Conservation (phyloP, 1,140 invertebrate genomes). For the Pogonus chalceus region DNA sequence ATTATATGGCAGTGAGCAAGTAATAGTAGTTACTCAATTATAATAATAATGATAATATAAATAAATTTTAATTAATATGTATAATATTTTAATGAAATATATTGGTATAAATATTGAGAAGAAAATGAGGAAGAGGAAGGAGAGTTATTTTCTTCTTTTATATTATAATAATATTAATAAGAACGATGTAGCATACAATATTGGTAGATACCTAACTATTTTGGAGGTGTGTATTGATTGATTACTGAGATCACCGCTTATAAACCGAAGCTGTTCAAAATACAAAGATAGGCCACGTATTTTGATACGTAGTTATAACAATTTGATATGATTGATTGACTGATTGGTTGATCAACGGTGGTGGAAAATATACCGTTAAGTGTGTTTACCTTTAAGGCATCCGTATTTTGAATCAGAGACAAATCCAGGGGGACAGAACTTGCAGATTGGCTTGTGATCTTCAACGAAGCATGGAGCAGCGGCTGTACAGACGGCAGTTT, state of each 20-base stretch:
- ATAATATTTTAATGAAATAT: background rate
- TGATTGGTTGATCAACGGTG: background rate
- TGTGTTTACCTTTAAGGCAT: conserved; percentile 85
- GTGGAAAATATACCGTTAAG: conserved; percentile 20
- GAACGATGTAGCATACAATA: background rate
- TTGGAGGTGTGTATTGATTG: too few relatives aligned
- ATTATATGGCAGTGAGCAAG: background rate
- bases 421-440: conserved; percentile 87
- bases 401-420: conserved; percentile 78
- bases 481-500: conserved; percentile 62
- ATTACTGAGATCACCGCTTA: background rate
- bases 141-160: background rate
- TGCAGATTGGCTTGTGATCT: conserved; percentile 86
- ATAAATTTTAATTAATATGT: too few relatives aligned
- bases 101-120: background rate
- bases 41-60: conserved; percentile 2
- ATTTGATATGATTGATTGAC: background rate
- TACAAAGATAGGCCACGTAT: background rate
- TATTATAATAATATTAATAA: background rate
- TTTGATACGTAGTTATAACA: too few relatives aligned
- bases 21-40: too few relatives aligned
- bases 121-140: conserved; percentile 3
- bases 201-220: background rate
- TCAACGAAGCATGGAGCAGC: conserved; percentile 81
- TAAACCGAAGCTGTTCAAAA: background rate